Evolutionary conservation across 1,140 invertebrate genomes (phyloP), one percentile per base, ranked within the genome.

Genomic region (Drosophila pruinosa): DNA sequence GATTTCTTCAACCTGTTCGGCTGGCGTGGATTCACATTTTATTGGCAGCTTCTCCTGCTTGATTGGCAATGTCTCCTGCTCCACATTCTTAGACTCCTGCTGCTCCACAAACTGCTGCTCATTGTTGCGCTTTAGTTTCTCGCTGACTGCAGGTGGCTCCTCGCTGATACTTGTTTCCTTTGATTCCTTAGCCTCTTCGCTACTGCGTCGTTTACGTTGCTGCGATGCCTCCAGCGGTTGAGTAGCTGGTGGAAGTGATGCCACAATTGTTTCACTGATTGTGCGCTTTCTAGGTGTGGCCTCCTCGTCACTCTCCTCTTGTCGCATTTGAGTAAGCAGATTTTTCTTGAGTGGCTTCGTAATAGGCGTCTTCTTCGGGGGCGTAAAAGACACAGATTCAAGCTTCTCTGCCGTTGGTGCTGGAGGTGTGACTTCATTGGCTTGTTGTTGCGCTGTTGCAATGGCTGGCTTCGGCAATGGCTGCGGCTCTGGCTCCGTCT

Each of bases 321-420:
- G 81, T 0, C 85, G 67, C 8, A 90, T 50, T 59, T 90, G 89
- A 0, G 76, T 89, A 0, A 90, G 70, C 3, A 91, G 50, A 65
- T 90, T 91, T 48, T 91, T 90, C 21, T 89, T 91, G 0, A 90
- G 53, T 0, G 89, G 89, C 52, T 90, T 91, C 0, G 89, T 91
- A n/a, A 89, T 68, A 0, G 89, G 89, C 0, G 71, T 77, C 43
- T 90, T 91, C 39, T 82, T 89, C 0, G 72, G 70, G 1, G 71
- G 67, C 4, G 65, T 64, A 21, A 81, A 80, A 10, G 53, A 14
- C 10, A 43, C 21, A 4, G 38, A 4, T 3, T 57, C 54, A 0
- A 26, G 17, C 43, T 71, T 64, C 36, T 72, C 62, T 1, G 50
- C 21, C 5, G 15, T 43, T 8, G 68, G 43, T 3, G 26, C 53